These are phyloP conservation scores for Halesus radiatus DNA, from an alignment of 1,140 invertebrate genomes.

Conservation along the genomic window DNA sequence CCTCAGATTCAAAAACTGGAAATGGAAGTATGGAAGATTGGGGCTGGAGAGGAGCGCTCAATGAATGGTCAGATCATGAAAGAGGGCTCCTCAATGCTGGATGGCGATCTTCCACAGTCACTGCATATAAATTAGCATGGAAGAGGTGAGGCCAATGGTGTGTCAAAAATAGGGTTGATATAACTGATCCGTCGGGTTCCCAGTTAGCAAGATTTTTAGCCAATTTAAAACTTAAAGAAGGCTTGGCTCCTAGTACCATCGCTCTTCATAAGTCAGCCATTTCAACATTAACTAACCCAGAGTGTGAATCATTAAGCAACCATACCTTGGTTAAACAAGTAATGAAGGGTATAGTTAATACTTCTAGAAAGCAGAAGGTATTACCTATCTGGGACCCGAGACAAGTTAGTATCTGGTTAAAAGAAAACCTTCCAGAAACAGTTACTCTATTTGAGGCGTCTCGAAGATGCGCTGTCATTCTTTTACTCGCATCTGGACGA, in stretches of 20 bases:
- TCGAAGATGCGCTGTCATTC: constrained; percentile 54
- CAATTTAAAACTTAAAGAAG: constrained; percentile 7
- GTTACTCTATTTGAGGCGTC: constrained; percentile 56
- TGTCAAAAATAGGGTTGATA: too few species aligned
- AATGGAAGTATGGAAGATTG: constrained; percentile 39
- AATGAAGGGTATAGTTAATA: too few species aligned
- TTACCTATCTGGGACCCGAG: not conserved
- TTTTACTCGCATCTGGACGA: constrained; percentile 58
- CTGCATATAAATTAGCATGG: too few species aligned
- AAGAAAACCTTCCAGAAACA: not conserved
- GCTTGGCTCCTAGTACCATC: constrained; percentile 39
- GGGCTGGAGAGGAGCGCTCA: too few species aligned
- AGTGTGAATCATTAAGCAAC: not conserved
- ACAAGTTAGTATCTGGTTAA: not conserved
- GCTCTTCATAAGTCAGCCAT: too few species aligned
- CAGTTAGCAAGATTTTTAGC: constrained; percentile 26
- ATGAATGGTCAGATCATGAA: too few species aligned
- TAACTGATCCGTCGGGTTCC: constrained; percentile 51
- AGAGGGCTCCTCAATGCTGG: too few species aligned
- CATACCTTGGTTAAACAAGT: not conserved
- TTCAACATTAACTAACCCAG: not conserved
- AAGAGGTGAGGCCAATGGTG: too few species aligned
- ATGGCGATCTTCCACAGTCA: too few species aligned
- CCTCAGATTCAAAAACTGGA: constrained; percentile 12
- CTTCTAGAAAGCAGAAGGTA: not conserved